Evolutionary conservation across 2,797 vertebrate genomes (phyloP), one percentile per base, ranked within the genome.

Genomic region (Loris lydekkerianus): DNA sequence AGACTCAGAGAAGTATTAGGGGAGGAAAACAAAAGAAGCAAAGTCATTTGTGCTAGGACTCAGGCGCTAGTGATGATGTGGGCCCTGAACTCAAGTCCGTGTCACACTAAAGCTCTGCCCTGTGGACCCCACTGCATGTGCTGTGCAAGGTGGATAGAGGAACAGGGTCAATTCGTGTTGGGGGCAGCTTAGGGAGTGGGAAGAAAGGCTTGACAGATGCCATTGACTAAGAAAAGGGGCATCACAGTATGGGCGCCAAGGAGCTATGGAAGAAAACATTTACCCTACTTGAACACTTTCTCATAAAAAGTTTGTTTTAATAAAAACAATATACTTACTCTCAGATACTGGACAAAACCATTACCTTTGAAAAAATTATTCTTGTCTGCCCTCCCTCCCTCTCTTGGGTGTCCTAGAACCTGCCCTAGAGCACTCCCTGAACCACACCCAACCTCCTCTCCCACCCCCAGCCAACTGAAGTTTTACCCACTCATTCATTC

Each of bases 21-120:
- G 53, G 34, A 96, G 34, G n/a, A 84, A 91, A 80, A 58, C 43
- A 83, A 90, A 70, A 76, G 37, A 75, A 80, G 53, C 70, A 65
- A 86, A 86, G 43, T 15, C 31, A 58, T 53, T 61, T 67, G 29
- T 60, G 78, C 56, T 70, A 60, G n/a, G 67, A 63, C 20, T 63
- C 49, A 21, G 17, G 27, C 25, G 3, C 17, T 31, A 29, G 76
- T 20, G 14, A 7, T 34, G 10, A 40, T 7, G n/a, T 1, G 11
- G 20, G 34, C 23, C 58, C 37, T 34, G 13, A 75, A 40, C 58
- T 56, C 34, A 56, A 34, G 31, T 61, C 65, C 21, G 1, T 23
- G n/a, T 78, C 70, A 25, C 4, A 2, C n/a, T 34, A 14, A 46
- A 29, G 15, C 34, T 78, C 75, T 23, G 8, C 21, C 80, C 34